A percentile compares a stretch with the other conserved stretches of the same genome.
Evolutionary conservation across 2,888 invertebrate genomes (phyloP).

Genomic region (Agrochola macilenta): DNA sequence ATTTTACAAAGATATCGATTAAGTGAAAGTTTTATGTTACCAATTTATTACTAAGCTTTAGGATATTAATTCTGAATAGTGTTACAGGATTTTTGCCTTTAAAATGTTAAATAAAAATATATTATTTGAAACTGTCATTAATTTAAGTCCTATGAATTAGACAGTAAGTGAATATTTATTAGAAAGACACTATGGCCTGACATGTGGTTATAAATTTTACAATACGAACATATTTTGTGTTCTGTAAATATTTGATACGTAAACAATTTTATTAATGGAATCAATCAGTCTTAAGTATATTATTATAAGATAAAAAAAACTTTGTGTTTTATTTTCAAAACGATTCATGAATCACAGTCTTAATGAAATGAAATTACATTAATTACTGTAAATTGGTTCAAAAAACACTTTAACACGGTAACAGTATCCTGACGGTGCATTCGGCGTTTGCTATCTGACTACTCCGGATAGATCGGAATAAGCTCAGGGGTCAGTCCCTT

Average conservation of each 20-base stretch:
- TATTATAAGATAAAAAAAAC: constrained; percentile 34
- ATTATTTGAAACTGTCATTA: background rate
- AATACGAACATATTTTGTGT: background rate
- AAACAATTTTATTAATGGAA: background rate
- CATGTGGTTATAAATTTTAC: background rate
- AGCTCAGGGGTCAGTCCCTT: background rate
- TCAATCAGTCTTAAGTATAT: constrained; percentile 14
- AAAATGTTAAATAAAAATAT: background rate
- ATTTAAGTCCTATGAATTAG: background rate
- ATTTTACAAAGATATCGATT: background rate
- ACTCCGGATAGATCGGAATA: background rate
- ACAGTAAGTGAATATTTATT: background rate
- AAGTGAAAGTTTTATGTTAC: too few species aligned
- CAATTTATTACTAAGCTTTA: background rate
- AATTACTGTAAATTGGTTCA: background rate
- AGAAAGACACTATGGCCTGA: background rate
- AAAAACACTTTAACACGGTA: background rate
- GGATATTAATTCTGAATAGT: background rate
- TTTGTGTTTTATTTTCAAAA: constrained; percentile 20
- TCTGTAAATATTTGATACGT: constrained; percentile 14
- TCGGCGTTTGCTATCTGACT: background rate
- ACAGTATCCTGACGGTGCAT: background rate
- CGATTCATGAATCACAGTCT: too few species aligned
- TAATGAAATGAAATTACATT: background rate
- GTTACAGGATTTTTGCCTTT: too few species aligned